These are phyloP conservation scores for Dicrostonyx torquatus DNA, from an alignment of 2,797 vertebrate species.

Conservation along the genomic window DNA sequence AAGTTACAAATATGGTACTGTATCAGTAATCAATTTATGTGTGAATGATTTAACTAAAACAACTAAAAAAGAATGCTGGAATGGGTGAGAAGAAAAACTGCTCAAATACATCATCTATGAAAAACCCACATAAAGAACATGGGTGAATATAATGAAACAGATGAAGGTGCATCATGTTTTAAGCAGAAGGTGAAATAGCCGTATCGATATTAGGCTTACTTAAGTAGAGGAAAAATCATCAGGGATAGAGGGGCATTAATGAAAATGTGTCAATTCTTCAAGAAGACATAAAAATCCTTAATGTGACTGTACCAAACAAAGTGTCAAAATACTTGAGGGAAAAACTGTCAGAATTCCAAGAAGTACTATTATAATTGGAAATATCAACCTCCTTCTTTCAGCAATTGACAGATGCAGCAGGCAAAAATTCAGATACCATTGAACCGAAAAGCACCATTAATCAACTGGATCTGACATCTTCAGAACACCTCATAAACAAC, in stretches of 20 bases:
- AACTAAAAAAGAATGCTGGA: slow-evolving; percentile 30
- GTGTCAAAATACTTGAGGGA: slow-evolving; percentile 70
- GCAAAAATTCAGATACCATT: slow-evolving; percentile 38
- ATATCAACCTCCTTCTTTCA: slow-evolving; percentile 26
- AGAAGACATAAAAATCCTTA: slow-evolving; percentile 60
- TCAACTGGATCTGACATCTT: slow-evolving; percentile 42
- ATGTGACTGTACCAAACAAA: slow-evolving; percentile 43
- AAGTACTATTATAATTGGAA: slow-evolving; percentile 52
- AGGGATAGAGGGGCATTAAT: slow-evolving; percentile 32
- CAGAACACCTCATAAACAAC: slow-evolving; percentile 21
- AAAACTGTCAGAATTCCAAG: slow-evolving; percentile 52
- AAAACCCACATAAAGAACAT: background rate
- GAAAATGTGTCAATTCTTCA: slow-evolving; percentile 31
- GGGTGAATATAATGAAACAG: background rate
- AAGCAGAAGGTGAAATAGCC: background rate
- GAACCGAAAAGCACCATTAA: slow-evolving; percentile 48
- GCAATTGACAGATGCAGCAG: slow-evolving; percentile 47
- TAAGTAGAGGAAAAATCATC: slow-evolving; percentile 12
- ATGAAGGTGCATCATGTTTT: slow-evolving; percentile 2
- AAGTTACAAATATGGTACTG: too few species aligned
- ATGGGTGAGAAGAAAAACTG: background rate
- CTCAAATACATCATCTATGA: background rate
- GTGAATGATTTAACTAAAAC: slow-evolving; percentile 34
- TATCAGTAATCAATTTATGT: slow-evolving; percentile 34
- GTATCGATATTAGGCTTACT: background rate